Evolutionary conservation across 2,888 invertebrate genomes (phyloP).

Genomic region (Drosophila paramelanica): DNA sequence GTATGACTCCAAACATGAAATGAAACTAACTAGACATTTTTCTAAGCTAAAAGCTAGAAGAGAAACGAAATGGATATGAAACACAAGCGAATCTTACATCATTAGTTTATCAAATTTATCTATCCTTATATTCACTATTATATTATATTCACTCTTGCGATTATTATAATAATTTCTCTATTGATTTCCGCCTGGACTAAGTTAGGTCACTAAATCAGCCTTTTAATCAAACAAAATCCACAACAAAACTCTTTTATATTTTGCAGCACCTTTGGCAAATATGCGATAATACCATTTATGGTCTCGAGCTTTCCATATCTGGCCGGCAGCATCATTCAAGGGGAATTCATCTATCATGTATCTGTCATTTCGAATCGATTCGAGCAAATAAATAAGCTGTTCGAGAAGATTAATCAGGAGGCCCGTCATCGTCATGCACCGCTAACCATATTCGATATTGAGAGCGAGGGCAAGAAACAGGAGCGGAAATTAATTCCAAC

Average conservation of each 20-base stretch:
- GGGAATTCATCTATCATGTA: slow-evolving; percentile 83
- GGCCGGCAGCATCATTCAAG: slow-evolving; percentile 81
- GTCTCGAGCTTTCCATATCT: slow-evolving; percentile 81
- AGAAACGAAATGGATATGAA: too few relatives aligned
- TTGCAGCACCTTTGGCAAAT: slow-evolving; percentile 64
- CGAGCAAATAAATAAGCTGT: slow-evolving; percentile 78
- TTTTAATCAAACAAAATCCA: slow-evolving; percentile 1
- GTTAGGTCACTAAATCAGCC: background rate
- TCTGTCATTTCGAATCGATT: slow-evolving; percentile 83
- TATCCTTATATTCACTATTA: too few relatives aligned
- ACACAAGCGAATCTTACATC: too few relatives aligned
- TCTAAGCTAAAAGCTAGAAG: too few relatives aligned
- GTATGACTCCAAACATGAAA: slow-evolving; percentile 20
- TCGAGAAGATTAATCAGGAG: slow-evolving; percentile 82
- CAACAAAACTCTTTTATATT: background rate
- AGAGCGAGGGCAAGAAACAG: slow-evolving; percentile 71
- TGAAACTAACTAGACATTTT: too few relatives aligned
- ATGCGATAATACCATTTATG: slow-evolving; percentile 76
- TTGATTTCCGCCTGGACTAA: background rate
- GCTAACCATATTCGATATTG: slow-evolving; percentile 81
- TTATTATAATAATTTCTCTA: too few relatives aligned
- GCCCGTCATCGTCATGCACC: slow-evolving; percentile 76
- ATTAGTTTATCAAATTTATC: too few relatives aligned
- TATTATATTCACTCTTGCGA: too few relatives aligned
- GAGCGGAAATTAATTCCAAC: slow-evolving; percentile 44